A percentile compares a stretch with the other conserved stretches of the same genome.
phyloP scores from a whole-genome alignment of 2,113 vertebrate species.

The Tychaedon coryphoeus region DNA sequence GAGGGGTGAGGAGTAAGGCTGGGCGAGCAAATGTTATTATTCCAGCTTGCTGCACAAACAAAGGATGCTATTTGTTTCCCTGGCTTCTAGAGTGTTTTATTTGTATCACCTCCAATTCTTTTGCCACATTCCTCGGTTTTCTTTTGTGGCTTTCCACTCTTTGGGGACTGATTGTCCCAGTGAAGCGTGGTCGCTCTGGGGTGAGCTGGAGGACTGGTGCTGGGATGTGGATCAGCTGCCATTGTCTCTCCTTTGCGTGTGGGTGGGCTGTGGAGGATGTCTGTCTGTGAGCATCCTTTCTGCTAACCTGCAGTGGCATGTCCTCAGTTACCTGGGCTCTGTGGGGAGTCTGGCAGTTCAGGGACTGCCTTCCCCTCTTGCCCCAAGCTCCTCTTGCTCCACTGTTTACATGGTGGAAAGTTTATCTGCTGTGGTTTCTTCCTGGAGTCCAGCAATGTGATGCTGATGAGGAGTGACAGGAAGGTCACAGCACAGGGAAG shows the following conservation, averaged over 20 bases:
- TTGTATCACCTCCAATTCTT: background rate
- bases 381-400: conserved; percentile 3
- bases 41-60: conserved; percentile 65
- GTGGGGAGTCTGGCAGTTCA: background rate
- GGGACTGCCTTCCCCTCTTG: background rate
- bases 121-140: background rate
- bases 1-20: conserved; percentile 9
- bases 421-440: conserved; percentile 37
- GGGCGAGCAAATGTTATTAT: conserved; percentile 59
- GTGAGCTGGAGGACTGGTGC: background rate
- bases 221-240: background rate
- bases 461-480: conserved; percentile 47
- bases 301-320: background rate
- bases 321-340: background rate
- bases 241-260: background rate
- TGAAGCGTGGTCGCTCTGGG: background rate
- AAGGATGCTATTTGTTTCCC: conserved; percentile 49
- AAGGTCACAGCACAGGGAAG: conserved; percentile 4
- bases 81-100: conserved; percentile 28
- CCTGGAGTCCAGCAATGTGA: background rate
- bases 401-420: conserved; percentile 21
- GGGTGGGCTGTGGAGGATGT: background rate
- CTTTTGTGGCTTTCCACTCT: conserved; percentile 4
- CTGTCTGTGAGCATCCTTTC: background rate
- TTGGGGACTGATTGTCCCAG: background rate